Base-by-base conservation (phyloP, 2,113 vertebrate genomes). In the Cranoglanis bouderius region DNA sequence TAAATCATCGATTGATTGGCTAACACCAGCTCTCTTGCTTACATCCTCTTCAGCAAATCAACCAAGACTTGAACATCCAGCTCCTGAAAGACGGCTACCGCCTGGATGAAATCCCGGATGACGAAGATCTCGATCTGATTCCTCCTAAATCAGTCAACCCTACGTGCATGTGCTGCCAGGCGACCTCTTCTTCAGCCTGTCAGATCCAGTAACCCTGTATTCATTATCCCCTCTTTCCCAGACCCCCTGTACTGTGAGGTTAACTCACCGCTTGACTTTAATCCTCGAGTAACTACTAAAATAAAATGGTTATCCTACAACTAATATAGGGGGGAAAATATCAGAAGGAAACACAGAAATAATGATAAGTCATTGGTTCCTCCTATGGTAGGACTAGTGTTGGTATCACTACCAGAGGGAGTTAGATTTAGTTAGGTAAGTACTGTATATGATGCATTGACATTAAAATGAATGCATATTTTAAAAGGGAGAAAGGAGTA, bases 21-120 rank as follows among this genome's bases (percentile, higher is more conserved):
- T 77, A 75, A 90, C 57, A 21, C 2, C 46, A 10, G 16, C 43
- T 53, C 7, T 65, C 38, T 10, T n/a, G 53, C 53, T 29, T 74
- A 89, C 43, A 29, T 40, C 65, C 32, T 92, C 92, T 94, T 88
- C 96, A 99, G 98, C 98, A 99, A 97, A 99, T 99, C 94, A 99
- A 99, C 95, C 98, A 99, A 96, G 98, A 99, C 95, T 96, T 99
- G 96, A 99, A 99, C 95, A 99, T 99, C 94, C 98, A 99, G 95
- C 97, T 99, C 90, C 96, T 99, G 93, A 99, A 99, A 93, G 98
- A 99, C 2, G 98, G 98, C 26, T 99, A 99, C 94, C 97, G 97
- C 83, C 96, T 99, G 92, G 98, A 99, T 8, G 98, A 99, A 96
- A 99, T 99, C 91, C 98, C 98, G 0, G 98, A 99, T 8, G 98